Conservation (phyloP, 2,797 vertebrate genomes). For the Fratercula arctica region DNA sequence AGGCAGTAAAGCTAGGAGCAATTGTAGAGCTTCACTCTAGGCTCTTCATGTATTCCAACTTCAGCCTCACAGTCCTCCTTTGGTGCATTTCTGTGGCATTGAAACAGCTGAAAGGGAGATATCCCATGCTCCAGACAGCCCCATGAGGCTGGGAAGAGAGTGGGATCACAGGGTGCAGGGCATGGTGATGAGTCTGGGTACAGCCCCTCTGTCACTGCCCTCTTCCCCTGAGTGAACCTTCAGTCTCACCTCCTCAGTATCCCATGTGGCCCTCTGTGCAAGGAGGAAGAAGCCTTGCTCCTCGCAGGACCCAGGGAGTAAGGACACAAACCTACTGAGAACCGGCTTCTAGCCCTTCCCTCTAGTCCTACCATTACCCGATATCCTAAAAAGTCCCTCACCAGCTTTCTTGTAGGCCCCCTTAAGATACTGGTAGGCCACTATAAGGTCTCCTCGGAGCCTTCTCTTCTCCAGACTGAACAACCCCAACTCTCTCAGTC, state of each 20-base stretch:
- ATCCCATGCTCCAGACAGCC: not conserved
- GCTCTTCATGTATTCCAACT: not conserved
- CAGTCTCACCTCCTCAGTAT: not conserved
- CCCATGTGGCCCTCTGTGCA: fast-evolving
- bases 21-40: not conserved
- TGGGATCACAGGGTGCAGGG: not conserved
- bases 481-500: too few relatives aligned
- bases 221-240: not conserved
- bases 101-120: not conserved
- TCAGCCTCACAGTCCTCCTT: not conserved
- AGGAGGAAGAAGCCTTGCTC: not conserved
- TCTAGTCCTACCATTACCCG: too few relatives aligned
- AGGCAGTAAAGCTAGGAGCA: not conserved
- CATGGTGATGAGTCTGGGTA: not conserved
- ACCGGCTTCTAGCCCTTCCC: not conserved
- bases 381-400: too few relatives aligned
- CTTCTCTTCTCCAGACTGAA: too few relatives aligned
- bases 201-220: not conserved
- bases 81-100: not conserved
- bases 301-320: not conserved
- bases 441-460: too few relatives aligned
- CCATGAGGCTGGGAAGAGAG: not conserved
- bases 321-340: not conserved
- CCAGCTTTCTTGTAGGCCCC: too few relatives aligned
- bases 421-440: too few relatives aligned